These are phyloP conservation scores for Procambarus clarkii DNA, from an alignment of 1,140 invertebrate species.

Conservation along the genomic window DNA sequence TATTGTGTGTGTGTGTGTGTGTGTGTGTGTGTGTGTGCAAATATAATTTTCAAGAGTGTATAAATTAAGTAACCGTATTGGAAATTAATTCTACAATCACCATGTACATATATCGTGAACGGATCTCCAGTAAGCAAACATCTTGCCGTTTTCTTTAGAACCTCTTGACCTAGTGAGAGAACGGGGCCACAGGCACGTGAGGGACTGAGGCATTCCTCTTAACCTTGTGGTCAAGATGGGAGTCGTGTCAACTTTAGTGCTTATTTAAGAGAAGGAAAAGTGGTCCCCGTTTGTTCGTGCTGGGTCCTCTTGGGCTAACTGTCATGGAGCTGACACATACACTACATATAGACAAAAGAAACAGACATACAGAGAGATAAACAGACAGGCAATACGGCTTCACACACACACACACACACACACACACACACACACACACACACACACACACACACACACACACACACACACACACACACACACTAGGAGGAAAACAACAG, in stretches of 20 bases:
- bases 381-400: not conserved
- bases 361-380: not conserved
- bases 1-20: too few species aligned
- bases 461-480: too few species aligned
- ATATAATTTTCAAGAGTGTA: not conserved
- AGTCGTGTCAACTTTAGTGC: slow-evolving; percentile 12
- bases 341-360: not conserved
- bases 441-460: too few species aligned
- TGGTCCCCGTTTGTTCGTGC: not conserved
- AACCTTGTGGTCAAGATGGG: slow-evolving; percentile 2
- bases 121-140: not conserved
- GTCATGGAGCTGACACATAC: not conserved
- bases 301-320: not conserved
- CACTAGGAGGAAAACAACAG: too few species aligned
- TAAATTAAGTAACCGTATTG: not conserved
- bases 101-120: not conserved
- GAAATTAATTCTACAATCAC: not conserved
- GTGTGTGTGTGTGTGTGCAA: too few species aligned
- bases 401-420: not conserved
- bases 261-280: slow-evolving; percentile 3
- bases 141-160: not conserved
- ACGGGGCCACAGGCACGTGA: not conserved
- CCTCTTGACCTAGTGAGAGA: slow-evolving; percentile 6
- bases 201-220: slow-evolving; percentile 1
- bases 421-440: not conserved